A percentile compares a stretch with the other conserved stretches of the same genome.
These are phyloP conservation scores for Rhyacophila evoluta DNA, from an alignment of 2,888 invertebrate genomes.

Conservation along the genomic window DNA sequence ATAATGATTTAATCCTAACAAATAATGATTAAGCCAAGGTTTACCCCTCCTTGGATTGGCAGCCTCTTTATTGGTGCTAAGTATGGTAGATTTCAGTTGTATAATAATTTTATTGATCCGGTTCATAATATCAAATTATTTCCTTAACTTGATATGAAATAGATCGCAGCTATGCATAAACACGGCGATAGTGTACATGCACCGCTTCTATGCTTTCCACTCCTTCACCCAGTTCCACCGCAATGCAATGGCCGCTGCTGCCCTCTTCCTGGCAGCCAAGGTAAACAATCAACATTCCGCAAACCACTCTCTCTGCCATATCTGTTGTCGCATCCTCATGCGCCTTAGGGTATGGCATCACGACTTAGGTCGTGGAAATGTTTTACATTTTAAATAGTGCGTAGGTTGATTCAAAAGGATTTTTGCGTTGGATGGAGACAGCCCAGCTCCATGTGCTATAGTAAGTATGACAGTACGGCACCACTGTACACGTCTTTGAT, in stretches of 20 bases:
- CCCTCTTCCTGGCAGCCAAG: slow-evolving; percentile 97
- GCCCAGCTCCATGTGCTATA: neutral
- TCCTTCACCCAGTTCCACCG: slow-evolving; percentile 96
- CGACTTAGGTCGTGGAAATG: neutral
- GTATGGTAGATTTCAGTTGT: too few species aligned
- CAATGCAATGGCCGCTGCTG: slow-evolving; percentile 93
- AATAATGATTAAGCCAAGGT: too few species aligned
- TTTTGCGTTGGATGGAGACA: neutral
- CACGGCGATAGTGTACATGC: slow-evolving; percentile 99
- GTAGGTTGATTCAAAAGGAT: neutral
- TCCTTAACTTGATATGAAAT: slow-evolving; percentile 57
- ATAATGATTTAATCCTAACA: too few species aligned
- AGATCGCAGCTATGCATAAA: slow-evolving; percentile 97
- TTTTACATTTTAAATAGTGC: neutral
- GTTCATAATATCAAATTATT: too few species aligned
- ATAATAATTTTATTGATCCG: too few species aligned
- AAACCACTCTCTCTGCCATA: neutral
- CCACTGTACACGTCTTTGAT: neutral
- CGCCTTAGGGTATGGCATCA: neutral
- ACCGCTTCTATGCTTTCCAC: slow-evolving; percentile 98
- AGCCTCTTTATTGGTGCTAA: too few species aligned
- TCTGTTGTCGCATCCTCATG: neutral
- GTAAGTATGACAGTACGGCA: neutral
- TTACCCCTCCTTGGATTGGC: too few species aligned
- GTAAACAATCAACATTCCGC: slow-evolving; percentile 58